phyloP scores from a whole-genome alignment of 2,797 vertebrate species.

The Dromococcyx pavoninus region DNA sequence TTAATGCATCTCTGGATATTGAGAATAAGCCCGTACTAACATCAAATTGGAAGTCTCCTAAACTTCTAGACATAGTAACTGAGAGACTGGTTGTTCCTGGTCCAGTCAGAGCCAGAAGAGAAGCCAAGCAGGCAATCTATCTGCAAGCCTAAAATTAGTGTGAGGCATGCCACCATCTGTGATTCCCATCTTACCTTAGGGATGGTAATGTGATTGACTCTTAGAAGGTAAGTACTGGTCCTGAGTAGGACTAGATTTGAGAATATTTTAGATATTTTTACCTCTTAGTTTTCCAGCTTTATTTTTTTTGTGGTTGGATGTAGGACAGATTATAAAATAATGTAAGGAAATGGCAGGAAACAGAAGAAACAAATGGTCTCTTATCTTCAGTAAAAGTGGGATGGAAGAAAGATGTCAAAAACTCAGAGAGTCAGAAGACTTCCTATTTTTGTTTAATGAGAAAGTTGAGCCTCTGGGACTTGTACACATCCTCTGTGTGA shows the following conservation, averaged over 20 bases:
- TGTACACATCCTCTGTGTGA: not conserved
- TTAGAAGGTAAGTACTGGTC: not conserved
- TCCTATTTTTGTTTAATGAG: not conserved
- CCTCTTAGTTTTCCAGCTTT: not conserved
- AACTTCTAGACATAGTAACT: not conserved
- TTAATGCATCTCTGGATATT: not conserved
- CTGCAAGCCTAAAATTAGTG: constrained; percentile 29
- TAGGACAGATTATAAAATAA: not conserved
- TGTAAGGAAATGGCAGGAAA: not conserved
- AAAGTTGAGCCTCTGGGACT: not conserved
- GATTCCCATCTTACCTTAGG: constrained; percentile 19
- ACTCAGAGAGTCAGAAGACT: not conserved
- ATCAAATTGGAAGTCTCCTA: not conserved
- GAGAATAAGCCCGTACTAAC: not conserved
- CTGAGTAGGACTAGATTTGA: not conserved
- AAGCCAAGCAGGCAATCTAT: not conserved
- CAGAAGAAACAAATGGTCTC: not conserved
- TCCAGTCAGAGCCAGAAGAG: not conserved
- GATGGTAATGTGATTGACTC: not conserved
- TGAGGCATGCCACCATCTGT: constrained; percentile 13
- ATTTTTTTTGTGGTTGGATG: not conserved
- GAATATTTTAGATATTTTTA: not conserved
- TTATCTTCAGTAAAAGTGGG: not conserved
- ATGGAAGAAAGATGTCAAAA: not conserved
- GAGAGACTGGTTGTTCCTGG: not conserved